Evolutionary conservation across 2,888 invertebrate species (phyloP), one percentile per base, ranked within the genome.

Genomic region (Cactoblastis cactorum): DNA sequence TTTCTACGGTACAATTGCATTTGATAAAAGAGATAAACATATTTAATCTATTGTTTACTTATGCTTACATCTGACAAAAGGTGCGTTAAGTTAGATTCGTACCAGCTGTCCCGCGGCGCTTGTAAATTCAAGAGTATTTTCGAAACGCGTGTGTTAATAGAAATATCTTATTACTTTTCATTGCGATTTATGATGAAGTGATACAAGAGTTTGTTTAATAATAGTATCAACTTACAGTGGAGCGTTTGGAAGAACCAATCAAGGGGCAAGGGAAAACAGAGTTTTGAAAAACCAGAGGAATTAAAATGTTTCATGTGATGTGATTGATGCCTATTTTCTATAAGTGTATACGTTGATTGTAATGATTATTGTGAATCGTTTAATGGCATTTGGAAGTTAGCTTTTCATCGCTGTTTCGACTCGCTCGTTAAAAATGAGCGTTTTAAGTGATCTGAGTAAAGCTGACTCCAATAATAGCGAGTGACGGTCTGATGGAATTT

Each of bases 401-500:
- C 69, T 75, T 73, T 63, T 71, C 71, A 67, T 69, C 67, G 71
- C 80, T 66, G 62, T 79, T 77, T 76, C 77, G 80, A 74, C 76
- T 78, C 76, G 76, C 73, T 82, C 79, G 77, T 86, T 80, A 62
- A 89, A 89, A 85, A 90, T 90, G 89, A 90, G 86, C 90, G 84
- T 83, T 76, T 70, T 87, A 62, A 83, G 84, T 86, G 88, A 83
- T 77, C 80, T 91, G 74, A 91, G 84, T 79, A 86, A 90, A 75
- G 82, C 83, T 74, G 91, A 91, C 77, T 84, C 90, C 76, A 90
- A 85, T n/a, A 69, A 91, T 91, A 67, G 91, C 90, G 57, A 92
- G 92, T 73, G 93, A 94, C 83, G 95, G 95, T 64, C 92, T 95
- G 68, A 86, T 95, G 81, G 93, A 93, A 86, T 90, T n/a, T 95